Evolutionary conservation across 2,113 vertebrate species (phyloP).

Genomic region (Neolamprologus variostigma): DNA sequence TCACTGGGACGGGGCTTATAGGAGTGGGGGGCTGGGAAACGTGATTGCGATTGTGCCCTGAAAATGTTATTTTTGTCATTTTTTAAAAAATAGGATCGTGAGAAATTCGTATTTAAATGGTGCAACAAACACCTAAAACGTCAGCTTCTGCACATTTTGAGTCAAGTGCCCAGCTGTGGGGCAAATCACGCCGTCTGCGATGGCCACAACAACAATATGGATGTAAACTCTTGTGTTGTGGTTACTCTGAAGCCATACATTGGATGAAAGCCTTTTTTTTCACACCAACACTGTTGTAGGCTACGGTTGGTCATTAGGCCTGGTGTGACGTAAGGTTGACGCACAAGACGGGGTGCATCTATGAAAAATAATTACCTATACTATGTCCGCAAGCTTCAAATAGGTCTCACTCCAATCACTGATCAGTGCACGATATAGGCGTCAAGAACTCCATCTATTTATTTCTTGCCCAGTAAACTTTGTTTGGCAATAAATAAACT

Average conservation of each 20-base stretch:
- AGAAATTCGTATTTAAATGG: background rate
- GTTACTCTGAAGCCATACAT: conserved; percentile 19
- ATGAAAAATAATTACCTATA: conserved; percentile 70
- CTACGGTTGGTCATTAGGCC: conserved; percentile 60
- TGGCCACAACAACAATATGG: background rate
- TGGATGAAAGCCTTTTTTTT: conserved; percentile 4
- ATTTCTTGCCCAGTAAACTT: background rate
- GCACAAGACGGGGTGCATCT: conserved; percentile 69
- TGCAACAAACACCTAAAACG: background rate
- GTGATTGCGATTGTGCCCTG: background rate
- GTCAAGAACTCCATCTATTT: background rate
- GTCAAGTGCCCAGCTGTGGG: background rate
- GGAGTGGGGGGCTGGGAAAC: background rate
- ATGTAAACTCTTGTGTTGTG: conserved; percentile 16
- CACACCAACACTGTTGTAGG: conserved; percentile 23
- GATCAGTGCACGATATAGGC: background rate
- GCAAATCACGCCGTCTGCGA: background rate
- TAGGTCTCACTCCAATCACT: conserved; percentile 26
- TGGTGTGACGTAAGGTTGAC: conserved; percentile 75
- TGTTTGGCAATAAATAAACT: background rate
- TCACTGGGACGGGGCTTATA: conserved; percentile 29
- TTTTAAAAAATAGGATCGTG: background rate
- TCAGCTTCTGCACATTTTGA: background rate
- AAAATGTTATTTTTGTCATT: background rate
- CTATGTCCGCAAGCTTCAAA: conserved; percentile 55